Percentiles rank a stretch among this genome's conserved stretches.
Evolutionary conservation across 2,888 invertebrate species (phyloP).

Genomic region (Heliconius cydno): DNA sequence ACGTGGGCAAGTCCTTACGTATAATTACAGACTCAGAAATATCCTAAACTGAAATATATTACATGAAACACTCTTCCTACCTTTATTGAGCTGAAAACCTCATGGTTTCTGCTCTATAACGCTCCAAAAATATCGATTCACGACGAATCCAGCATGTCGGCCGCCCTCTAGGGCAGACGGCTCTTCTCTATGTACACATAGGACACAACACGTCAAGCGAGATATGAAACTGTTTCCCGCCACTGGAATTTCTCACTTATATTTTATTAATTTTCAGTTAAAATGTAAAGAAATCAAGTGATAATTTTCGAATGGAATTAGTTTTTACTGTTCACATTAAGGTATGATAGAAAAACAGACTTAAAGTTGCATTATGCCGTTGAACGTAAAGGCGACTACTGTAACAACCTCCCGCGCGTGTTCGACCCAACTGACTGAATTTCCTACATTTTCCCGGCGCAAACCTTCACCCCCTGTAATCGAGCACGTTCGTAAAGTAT

Average conservation of each 20-base stretch:
- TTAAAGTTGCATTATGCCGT: slow-evolving; percentile 74
- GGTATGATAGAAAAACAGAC: slow-evolving; percentile 69
- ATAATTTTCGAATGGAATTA: slow-evolving; percentile 49
- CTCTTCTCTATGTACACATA: slow-evolving; percentile 81
- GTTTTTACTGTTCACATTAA: slow-evolving; percentile 53
- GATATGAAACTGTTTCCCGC: slow-evolving; percentile 83
- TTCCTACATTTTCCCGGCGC: slow-evolving; percentile 81
- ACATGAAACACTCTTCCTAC: slow-evolving; percentile 73
- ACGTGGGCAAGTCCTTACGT: slow-evolving; percentile 55
- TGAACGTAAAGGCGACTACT: slow-evolving; percentile 58
- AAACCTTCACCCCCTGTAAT: slow-evolving; percentile 82
- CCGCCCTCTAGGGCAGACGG: slow-evolving; percentile 81
- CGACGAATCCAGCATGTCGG: slow-evolving; percentile 82
- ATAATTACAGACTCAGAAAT: slow-evolving; percentile 19
- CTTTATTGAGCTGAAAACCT: slow-evolving; percentile 78
- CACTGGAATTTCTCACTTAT: slow-evolving; percentile 76
- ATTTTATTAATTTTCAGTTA: slow-evolving; percentile 27
- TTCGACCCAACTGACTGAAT: slow-evolving; percentile 80
- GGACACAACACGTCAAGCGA: slow-evolving; percentile 82
- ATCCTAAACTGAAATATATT: slow-evolving; percentile 39
- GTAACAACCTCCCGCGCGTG: slow-evolving; percentile 68
- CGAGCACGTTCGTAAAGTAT: slow-evolving; percentile 77
- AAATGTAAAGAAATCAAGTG: slow-evolving; percentile 14
- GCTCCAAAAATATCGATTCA: slow-evolving; percentile 83
- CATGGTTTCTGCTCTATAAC: slow-evolving; percentile 78